phyloP scores from a whole-genome alignment of 2,888 invertebrate species.

The Petrophora chlorosata region DNA sequence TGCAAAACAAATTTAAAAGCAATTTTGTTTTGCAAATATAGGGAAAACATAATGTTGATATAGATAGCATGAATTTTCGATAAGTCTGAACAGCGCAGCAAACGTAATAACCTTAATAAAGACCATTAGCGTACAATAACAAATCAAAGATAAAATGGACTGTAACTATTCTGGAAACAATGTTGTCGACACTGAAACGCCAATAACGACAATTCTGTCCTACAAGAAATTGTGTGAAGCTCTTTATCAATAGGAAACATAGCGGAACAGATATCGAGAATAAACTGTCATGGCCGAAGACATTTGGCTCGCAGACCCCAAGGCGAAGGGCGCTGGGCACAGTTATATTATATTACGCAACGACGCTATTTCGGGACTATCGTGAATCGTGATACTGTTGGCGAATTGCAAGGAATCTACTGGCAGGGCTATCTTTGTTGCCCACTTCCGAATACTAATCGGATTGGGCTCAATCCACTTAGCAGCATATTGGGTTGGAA shows the following conservation, averaged over 20 bases:
- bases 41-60: too few species aligned
- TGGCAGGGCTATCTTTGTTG: conserved; percentile 36
- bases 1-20: too few species aligned
- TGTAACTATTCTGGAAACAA: conserved; percentile 14
- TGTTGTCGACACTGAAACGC: conserved; percentile 13
- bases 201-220: conserved; percentile 8
- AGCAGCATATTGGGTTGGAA: conserved; percentile 30
- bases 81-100: background rate
- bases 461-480: conserved; percentile 39
- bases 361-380: conserved; percentile 35
- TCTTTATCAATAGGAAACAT: conserved; percentile 35
- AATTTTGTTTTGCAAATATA: too few species aligned
- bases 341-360: conserved; percentile 32
- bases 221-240: conserved; percentile 7
- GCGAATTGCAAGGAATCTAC: conserved; percentile 37
- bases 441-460: conserved; percentile 38
- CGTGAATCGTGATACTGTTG: conserved; percentile 30
- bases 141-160: conserved; percentile 15
- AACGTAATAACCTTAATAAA: conserved; percentile 1
- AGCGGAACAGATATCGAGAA: conserved; percentile 27
- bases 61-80: too few species aligned
- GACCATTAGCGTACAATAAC: conserved; percentile 2
- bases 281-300: conserved; percentile 43
- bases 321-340: conserved; percentile 57
- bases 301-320: conserved; percentile 51